Evolutionary conservation across 2,888 invertebrate genomes (phyloP).

Genomic region (Thymelicus sylvestris): DNA sequence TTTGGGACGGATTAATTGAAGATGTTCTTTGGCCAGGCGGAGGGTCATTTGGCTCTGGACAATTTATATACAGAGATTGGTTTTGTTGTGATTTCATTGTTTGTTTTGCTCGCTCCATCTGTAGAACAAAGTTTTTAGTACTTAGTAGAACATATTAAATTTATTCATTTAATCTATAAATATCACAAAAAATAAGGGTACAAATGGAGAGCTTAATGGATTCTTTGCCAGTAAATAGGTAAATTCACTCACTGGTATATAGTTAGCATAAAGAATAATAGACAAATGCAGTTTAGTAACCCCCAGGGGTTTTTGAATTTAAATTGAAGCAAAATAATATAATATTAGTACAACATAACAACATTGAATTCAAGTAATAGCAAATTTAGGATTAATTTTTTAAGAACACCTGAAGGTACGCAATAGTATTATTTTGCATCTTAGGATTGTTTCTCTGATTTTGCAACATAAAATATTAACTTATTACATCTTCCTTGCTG

Average conservation of each 20-base stretch:
- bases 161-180: too few relatives aligned
- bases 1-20: slow-evolving; percentile 5
- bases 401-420: too few relatives aligned
- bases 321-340: too few relatives aligned
- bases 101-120: slow-evolving; percentile 62
- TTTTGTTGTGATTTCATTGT: slow-evolving; percentile 46
- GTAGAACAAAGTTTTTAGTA: slow-evolving; percentile 37
- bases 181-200: too few relatives aligned
- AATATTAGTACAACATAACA: too few relatives aligned
- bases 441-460: background rate
- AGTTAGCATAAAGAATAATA: background rate
- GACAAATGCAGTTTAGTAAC: background rate
- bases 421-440: background rate
- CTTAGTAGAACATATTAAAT: background rate
- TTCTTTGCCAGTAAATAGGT: background rate
- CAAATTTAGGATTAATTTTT: too few relatives aligned
- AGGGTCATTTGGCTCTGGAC: slow-evolving; percentile 64
- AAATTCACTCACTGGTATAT: background rate
- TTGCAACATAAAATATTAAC: background rate
- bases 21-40: slow-evolving; percentile 39
- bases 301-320: too few relatives aligned
- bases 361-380: too few relatives aligned
- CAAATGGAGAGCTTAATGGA: too few relatives aligned
- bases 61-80: slow-evolving; percentile 45
- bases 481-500: slow-evolving; percentile 23